Evolutionary conservation across 2,113 vertebrate genomes (phyloP), one percentile per base, ranked within the genome.

Genomic region (Macroglossus sobrinus): DNA sequence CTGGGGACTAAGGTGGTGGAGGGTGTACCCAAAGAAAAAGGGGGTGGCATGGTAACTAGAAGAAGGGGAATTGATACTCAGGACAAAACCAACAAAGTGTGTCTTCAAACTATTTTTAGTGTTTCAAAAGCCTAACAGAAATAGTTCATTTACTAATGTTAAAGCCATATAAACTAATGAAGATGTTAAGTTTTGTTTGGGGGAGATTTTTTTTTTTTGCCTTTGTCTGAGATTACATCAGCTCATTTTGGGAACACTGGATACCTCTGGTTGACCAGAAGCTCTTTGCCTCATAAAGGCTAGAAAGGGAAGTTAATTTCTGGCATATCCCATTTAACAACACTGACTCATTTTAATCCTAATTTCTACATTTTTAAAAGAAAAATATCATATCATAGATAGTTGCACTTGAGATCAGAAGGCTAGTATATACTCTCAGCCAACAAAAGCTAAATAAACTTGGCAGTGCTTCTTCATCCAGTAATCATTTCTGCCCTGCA

Each of bases 201-300:
- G n/a, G n/a, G n/a, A n/a, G n/a, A n/a, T n/a, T n/a, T n/a, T n/a
- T n/a, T n/a, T n/a, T n/a, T 50, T 78, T 85, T 82, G 35, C 9
- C 19, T 91, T 64, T 82, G 28, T 96, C 82, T 96, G 86, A 95
- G 95, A 76, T 97, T 72, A 21, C 21, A 87, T 80, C 53, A 78
- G 57, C 5, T 75, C 47, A 50, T 7, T 69, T 43, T 89, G 28
- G 26, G 47, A 95, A 53, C 45, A 84, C 12, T 79, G 69, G 28
- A 14, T 28, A 59, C 68, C 3, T 89, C 71, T 82, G 78, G 28
- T 45, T 55, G 38, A 59, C n/a, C 57, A 86, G 80, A 64, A 87
- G 12, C 18, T 47, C 13, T 89, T 81, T 72, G 64, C 43, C 16
- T 93, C 28, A 19, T 61, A 66, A 97, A 80, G 16, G 57, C 84